Evolutionary conservation across 2,113 vertebrate species (phyloP).

Genomic region (Lamprotornis superbus): DNA sequence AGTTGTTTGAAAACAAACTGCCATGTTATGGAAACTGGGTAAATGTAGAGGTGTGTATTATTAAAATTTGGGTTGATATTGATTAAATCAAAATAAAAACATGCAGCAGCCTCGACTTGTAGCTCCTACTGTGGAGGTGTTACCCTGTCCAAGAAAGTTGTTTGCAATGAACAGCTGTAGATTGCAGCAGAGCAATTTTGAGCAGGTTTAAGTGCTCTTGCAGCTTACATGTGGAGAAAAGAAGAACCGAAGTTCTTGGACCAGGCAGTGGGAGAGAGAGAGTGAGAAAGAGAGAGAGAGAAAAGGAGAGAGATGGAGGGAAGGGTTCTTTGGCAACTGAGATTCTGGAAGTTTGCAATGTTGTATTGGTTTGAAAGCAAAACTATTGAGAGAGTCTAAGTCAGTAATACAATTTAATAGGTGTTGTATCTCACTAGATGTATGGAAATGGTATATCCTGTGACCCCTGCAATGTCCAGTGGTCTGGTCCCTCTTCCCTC

Average conservation of each 20-base stretch:
- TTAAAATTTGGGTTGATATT: neutral
- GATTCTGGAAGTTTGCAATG: neutral
- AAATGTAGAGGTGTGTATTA: neutral
- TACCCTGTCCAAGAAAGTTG: neutral
- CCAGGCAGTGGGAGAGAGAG: accelerated
- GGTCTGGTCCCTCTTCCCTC: no score
- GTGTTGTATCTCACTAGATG: no score
- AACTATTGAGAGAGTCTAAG: no score
- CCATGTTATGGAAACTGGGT: neutral
- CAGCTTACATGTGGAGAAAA: neutral
- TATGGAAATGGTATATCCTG: no score
- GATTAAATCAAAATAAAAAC: neutral
- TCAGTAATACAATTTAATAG: no score
- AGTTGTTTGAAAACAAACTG: neutral
- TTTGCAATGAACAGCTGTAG: neutral
- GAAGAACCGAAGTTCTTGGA: neutral
- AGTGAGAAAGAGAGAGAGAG: no score
- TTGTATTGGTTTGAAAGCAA: no score
- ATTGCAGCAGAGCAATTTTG: neutral
- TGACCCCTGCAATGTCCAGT: no score
- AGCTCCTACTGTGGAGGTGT: neutral
- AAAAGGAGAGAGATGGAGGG: no score
- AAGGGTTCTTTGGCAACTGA: neutral
- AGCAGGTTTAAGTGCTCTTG: neutral
- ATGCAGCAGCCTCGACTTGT: no score